Evolutionary conservation across 37 sponge, comb jelly and placozoan species (phyloP), one percentile per base, ranked within the genome.

Genomic region (Amphimedon queenslandica): DNA sequence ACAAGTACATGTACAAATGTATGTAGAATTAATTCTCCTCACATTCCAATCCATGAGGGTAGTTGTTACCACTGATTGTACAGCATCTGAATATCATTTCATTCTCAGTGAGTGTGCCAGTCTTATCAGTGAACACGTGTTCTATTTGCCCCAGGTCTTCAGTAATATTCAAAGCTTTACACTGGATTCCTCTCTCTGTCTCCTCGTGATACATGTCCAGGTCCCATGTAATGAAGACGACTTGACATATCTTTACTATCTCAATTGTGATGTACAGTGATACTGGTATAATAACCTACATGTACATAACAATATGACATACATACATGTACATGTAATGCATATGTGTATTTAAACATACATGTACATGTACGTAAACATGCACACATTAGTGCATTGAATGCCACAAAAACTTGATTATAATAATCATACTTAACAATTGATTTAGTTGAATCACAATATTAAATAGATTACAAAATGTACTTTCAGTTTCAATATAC

Each of bases 131-230:
- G 73, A 94, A 89, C 23, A 94, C 56, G 42, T 89, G 89, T 82
- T 89, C 68, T 47, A 89, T 89, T 73, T 94, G 90, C 3, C 93
- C 93, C 2, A 93, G 79, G 61, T 93, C 93, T 61, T 93, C 93
- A 34, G 29, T 84, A 55, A 93, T 77, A 70, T 84, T 93, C 66
- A 93, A 74, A 21, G 93, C 89, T 3, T 89, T 57, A 42, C 89
- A 84, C 64, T 75, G 73, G 38, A 88, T 74, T 28, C 81, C 76
- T 3, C 37, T 77, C 70, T 88, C 80, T 18, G 57, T 67, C 1
- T 55, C 43, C 6, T 64, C 83, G 58, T 89, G 74, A 67, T 89
- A 93, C 86, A 93, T 85, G 33, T 82, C 78, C 16, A 43, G 32
- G 69, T 93, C 94, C 83, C 83, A 79, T 60, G 85, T 85, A 27